These are phyloP conservation scores for Chymomyza amoena DNA, from an alignment of 2,888 invertebrate genomes.

Conservation along the genomic window DNA sequence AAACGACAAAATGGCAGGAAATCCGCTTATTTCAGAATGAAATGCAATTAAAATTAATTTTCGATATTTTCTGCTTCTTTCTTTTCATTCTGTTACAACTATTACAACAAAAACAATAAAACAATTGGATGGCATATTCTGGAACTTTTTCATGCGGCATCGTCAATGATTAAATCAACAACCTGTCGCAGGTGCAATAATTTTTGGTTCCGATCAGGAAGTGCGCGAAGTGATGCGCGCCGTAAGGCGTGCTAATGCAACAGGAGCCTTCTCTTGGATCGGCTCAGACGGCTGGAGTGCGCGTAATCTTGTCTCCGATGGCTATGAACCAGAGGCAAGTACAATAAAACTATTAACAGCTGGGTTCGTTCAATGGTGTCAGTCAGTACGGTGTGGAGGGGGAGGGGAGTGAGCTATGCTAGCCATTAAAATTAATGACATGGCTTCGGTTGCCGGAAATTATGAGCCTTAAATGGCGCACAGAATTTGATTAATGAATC, in stretches of 20 bases:
- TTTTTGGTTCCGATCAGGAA: slow-evolving; percentile 98
- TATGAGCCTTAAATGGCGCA: slow-evolving; percentile 60
- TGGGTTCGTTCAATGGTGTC: neutral
- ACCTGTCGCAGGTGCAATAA: slow-evolving; percentile 87
- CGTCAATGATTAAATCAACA: neutral
- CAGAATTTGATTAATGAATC: slow-evolving; percentile 65
- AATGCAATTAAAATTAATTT: slow-evolving; percentile 46
- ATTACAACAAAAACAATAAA: neutral
- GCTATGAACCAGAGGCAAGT: slow-evolving; percentile 89
- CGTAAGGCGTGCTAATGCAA: slow-evolving; percentile 91
- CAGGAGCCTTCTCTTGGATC: slow-evolving; percentile 95
- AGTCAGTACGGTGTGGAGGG: neutral
- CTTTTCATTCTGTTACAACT: neutral
- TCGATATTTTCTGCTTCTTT: slow-evolving; percentile 4
- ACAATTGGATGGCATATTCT: neutral
- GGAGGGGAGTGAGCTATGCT: neutral
- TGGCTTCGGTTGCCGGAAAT: slow-evolving; percentile 39
- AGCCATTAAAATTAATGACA: slow-evolving; percentile 34
- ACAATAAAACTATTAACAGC: slow-evolving; percentile 7
- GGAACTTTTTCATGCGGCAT: neutral
- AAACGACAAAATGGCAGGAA: slow-evolving; percentile 2
- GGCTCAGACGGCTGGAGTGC: slow-evolving; percentile 98
- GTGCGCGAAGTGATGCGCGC: slow-evolving; percentile 97
- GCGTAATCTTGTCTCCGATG: slow-evolving; percentile 89
- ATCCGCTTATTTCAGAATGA: slow-evolving; percentile 18